Percentiles rank a stretch among this genome's conserved stretches.
Conservation (phyloP, 2,797 vertebrate species). For the Agapornis canus region DNA sequence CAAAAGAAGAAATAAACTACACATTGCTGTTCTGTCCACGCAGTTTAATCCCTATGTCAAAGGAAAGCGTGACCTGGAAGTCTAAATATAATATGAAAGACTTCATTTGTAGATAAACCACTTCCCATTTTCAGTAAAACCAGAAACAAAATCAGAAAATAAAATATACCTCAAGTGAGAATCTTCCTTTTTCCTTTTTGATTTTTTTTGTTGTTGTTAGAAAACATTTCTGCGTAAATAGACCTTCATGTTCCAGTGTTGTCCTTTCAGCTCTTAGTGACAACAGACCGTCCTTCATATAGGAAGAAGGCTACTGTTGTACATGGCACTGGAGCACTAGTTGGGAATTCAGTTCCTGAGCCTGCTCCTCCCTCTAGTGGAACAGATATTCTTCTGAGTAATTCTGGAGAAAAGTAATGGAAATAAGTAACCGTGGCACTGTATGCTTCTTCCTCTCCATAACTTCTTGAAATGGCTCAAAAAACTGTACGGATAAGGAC, state of each 20-base stretch:
- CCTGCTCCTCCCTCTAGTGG: conserved; percentile 61
- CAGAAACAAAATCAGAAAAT: not conserved
- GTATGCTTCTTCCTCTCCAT: not conserved
- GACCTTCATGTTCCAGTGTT: not conserved
- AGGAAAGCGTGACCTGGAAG: not conserved
- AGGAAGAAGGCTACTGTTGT: not conserved
- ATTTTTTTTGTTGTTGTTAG: not conserved
- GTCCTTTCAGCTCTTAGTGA: not conserved
- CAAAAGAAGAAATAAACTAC: not conserved
- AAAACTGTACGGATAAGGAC: not conserved
- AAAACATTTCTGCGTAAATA: not conserved
- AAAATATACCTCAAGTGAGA: not conserved
- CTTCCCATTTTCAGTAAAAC: not conserved
- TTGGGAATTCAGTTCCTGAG: conserved; percentile 16
- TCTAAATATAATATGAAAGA: not conserved
- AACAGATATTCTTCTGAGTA: not conserved
- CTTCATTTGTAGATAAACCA: not conserved
- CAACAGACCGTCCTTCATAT: fast-evolving
- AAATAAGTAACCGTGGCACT: not conserved
- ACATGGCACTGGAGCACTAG: not conserved
- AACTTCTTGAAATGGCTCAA: not conserved
- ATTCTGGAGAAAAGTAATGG: not conserved
- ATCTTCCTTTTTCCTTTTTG: not conserved
- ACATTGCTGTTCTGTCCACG: not conserved
- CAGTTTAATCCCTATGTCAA: not conserved